Evolutionary conservation across 2,888 invertebrate species (phyloP).

Genomic region (Chymomyza procnemis): DNA sequence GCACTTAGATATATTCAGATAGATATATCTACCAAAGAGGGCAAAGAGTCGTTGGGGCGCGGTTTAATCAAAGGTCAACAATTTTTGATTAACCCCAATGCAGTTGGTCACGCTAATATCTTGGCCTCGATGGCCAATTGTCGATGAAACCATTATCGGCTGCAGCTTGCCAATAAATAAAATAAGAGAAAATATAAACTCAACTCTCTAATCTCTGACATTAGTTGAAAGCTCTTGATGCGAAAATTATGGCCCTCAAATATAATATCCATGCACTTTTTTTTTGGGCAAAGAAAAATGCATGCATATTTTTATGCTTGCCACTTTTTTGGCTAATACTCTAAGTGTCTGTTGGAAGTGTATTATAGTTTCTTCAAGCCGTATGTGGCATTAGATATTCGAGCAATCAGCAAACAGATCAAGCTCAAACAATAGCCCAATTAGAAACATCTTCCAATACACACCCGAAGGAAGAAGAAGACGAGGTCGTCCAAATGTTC

Average conservation of each 20-base stretch:
- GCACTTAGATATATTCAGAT: conserved; percentile 33
- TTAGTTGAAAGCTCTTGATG: conserved; percentile 74
- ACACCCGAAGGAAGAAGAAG: no score
- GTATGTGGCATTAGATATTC: no score
- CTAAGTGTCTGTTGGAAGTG: not conserved
- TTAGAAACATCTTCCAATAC: no score
- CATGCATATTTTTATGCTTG: conserved; percentile 14
- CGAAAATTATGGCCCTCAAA: conserved; percentile 62
- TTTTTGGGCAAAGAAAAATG: conserved; percentile 50
- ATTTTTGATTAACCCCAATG: conserved; percentile 72
- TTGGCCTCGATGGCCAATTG: conserved; percentile 34
- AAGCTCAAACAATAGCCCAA: no score
- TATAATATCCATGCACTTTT: conserved; percentile 17
- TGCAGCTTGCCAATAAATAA: not conserved
- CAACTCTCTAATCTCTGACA: conserved; percentile 71
- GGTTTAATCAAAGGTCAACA: conserved; percentile 61
- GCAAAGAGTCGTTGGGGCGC: conserved; percentile 4
- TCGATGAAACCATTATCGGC: conserved; percentile 55
- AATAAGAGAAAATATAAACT: not conserved
- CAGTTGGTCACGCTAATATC: conserved; percentile 55
- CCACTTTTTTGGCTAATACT: conserved; percentile 18
- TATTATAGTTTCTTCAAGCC: not conserved
- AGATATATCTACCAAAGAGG: conserved; percentile 27
- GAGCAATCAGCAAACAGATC: no score
- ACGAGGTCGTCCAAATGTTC: no score